Evolutionary conservation across 2,113 vertebrate genomes (phyloP).

Genomic region (Phalacrocorax aristotelis): DNA sequence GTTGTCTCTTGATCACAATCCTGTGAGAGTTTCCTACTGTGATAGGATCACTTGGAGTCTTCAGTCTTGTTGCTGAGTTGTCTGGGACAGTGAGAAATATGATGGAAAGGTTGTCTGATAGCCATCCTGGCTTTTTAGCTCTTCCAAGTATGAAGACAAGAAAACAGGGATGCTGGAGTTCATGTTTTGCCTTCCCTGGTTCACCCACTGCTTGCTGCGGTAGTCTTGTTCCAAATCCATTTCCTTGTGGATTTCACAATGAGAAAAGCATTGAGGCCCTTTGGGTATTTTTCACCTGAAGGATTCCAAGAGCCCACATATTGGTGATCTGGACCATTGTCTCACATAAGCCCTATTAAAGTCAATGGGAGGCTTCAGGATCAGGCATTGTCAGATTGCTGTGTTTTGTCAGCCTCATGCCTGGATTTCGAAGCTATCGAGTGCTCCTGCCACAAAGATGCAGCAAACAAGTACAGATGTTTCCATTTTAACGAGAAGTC

Average conservation of each 20-base stretch:
- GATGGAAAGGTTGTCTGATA: neutral
- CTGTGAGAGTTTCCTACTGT: neutral
- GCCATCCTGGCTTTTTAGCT: neutral
- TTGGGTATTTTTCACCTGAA: neutral
- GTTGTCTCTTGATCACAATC: conserved; percentile 31
- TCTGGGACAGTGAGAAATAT: neutral
- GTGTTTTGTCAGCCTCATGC: neutral
- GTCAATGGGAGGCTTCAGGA: neutral
- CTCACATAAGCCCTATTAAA: neutral
- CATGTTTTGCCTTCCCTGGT: neutral
- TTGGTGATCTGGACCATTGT: neutral
- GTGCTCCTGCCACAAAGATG: neutral
- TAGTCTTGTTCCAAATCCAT: neutral
- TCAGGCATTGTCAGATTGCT: neutral
- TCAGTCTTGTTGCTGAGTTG: neutral
- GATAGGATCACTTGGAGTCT: conserved; percentile 52
- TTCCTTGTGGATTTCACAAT: neutral
- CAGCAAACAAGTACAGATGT: neutral
- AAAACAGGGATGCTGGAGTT: neutral
- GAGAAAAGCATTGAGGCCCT: neutral
- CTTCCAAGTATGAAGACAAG: neutral
- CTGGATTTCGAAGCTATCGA: neutral
- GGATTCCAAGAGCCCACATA: neutral
- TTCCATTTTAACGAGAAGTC: neutral
- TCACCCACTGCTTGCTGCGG: neutral